Evolutionary conservation across 2,888 invertebrate species (phyloP), one percentile per base, ranked within the genome.

Genomic region (Serrognathus titanus): DNA sequence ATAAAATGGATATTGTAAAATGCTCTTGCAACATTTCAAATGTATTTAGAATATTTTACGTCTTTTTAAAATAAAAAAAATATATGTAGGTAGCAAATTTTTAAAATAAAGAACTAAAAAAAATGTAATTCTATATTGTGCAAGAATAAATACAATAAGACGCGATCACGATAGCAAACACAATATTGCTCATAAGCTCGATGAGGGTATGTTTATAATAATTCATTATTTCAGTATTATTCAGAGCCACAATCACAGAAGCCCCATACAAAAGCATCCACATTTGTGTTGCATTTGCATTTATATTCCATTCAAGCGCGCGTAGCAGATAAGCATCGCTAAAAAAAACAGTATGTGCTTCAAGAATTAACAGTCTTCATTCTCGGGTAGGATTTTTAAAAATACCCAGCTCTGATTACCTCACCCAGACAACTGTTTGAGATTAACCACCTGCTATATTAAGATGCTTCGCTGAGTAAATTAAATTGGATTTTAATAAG

Each of bases 231-330:
- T 76, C 73, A 74, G 74, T 73, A 74, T 74, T 73, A 74, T 31
- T 31, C 73, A 71, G 72, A 73, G 67, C 70, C 71, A 71, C 72
- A 72, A 72, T 72, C 70, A 72, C 68, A 72, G 69, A 73, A 73
- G 73, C 70, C 72, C 73, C 72, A 71, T 74, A 76, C 75, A 73
- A 74, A 74, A 71, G 73, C 71, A 31, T 31, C 24, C 24, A 74
- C 74, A 76, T 75, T 76, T 75, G 75, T 74, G 73, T 71, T 72
- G 69, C 75, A 76, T 76, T 77, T 77, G 76, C 75, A 77, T 77
- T 76, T 76, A 74, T 74, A 75, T 75, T 75, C 75, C 71, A 74
- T 74, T 73, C 73, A 70, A 73, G 75, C 74, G 73, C 72, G 67
- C 71, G 66, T 64, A 66, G 68, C 70, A 72, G 75, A 75, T 75